These are phyloP conservation scores for Bombus affinis DNA, from an alignment of 1,140 invertebrate species.

Conservation along the genomic window DNA sequence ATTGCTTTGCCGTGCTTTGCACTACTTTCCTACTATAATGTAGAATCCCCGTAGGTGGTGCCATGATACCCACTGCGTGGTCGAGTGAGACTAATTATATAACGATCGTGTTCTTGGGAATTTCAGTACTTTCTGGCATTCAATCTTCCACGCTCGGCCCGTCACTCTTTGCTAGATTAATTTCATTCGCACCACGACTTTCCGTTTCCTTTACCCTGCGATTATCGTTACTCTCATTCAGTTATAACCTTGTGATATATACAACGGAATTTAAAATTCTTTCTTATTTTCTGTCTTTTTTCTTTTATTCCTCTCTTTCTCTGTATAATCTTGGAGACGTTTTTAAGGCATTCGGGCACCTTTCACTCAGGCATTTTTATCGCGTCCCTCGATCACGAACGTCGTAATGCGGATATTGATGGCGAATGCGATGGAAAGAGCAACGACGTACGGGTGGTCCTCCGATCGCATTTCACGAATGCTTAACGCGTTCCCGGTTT, in stretches of 20 bases:
- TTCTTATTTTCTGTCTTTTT: not conserved
- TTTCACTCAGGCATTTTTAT: conserved; percentile 52
- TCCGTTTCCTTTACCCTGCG: conserved; percentile 6
- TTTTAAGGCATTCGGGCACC: not conserved
- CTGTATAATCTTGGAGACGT: not conserved
- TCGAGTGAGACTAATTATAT: conserved; percentile 79
- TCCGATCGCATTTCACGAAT: conserved; percentile 70
- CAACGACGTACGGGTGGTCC: conserved; percentile 69
- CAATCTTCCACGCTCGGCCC: conserved; percentile 40
- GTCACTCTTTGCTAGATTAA: conserved; percentile 41
- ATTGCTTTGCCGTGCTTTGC: conserved; percentile 82
- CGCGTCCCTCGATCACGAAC: conserved; percentile 28
- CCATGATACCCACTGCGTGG: conserved; percentile 73
- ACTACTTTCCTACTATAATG: conserved; percentile 80
- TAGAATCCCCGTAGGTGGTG: conserved; percentile 68
- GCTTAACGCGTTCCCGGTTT: conserved; percentile 76
- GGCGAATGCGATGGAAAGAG: conserved; percentile 1
- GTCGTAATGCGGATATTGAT: conserved; percentile 21
- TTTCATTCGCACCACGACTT: conserved; percentile 44
- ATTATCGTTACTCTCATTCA: conserved; percentile 9
- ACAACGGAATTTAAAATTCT: not conserved
- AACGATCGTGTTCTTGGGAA: conserved; percentile 69
- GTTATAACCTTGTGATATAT: not conserved
- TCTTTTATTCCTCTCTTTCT: not conserved
- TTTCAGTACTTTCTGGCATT: conserved; percentile 47